A percentile compares a stretch with the other conserved stretches of the same genome.
phyloP scores from a whole-genome alignment of 2,888 invertebrate genomes.

The Drosophila prostipennis region DNA sequence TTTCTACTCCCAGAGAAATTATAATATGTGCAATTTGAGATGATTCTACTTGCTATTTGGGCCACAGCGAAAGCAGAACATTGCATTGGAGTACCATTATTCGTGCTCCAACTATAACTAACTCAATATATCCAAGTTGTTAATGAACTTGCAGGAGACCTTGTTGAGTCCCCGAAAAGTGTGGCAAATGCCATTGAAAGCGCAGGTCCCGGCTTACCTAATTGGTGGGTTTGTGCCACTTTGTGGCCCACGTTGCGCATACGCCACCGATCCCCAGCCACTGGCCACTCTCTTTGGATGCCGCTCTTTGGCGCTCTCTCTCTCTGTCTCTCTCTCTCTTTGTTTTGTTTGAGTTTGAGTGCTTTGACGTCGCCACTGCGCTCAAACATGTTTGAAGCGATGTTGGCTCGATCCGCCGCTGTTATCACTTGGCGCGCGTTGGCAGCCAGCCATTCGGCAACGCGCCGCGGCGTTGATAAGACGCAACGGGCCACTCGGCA shows the following conservation, averaged over 20 bases:
- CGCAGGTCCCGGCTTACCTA: background rate
- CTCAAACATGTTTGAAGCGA: conserved; percentile 3
- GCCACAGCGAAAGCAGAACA: conserved; percentile 72
- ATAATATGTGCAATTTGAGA: conserved; percentile 71
- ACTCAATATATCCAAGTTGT: no score
- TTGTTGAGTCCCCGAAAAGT: no score
- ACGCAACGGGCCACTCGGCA: conserved; percentile 35
- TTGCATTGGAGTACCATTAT: conserved; percentile 33
- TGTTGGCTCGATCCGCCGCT: conserved; percentile 28
- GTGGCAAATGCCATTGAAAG: background rate
- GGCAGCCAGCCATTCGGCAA: conserved; percentile 44
- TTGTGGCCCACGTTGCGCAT: conserved; percentile 43
- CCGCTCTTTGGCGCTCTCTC: conserved; percentile 14
- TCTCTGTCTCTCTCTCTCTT: conserved; percentile 18
- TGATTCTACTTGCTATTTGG: conserved; percentile 61
- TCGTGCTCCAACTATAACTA: no score
- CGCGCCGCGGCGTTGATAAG: conserved; percentile 42
- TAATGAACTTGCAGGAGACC: no score
- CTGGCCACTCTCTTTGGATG: conserved; percentile 13
- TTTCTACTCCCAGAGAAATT: conserved; percentile 71
- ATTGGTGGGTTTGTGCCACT: conserved; percentile 3
- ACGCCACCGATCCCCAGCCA: conserved; percentile 49
- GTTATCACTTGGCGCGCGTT: conserved; percentile 50
- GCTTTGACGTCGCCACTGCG: background rate
- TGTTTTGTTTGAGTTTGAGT: background rate